Evolutionary conservation across 1,140 invertebrate genomes (phyloP).

Genomic region (Trichonephila clavipes): DNA sequence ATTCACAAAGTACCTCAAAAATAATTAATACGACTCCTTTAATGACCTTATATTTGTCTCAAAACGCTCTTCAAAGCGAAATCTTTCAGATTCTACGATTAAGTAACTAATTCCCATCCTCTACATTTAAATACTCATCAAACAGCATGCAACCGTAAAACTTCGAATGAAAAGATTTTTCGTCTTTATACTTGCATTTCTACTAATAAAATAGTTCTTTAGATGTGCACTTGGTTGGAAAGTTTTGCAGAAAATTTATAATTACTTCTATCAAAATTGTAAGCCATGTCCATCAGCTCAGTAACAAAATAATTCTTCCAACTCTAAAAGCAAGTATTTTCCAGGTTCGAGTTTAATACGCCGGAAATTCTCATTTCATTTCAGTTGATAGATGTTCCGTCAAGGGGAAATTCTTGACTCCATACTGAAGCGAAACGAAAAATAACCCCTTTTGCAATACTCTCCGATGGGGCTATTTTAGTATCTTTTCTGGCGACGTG

Average conservation of each 20-base stretch:
- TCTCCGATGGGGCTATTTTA: not conserved
- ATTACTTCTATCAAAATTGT: not conserved
- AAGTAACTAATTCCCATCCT: no score
- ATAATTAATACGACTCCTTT: no score
- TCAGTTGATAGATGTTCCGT: not conserved
- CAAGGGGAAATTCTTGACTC: not conserved
- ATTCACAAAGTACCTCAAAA: no score
- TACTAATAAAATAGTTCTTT: not conserved
- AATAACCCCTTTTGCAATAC: not conserved
- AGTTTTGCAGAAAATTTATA: not conserved
- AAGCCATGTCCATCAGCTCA: not conserved
- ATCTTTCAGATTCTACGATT: no score
- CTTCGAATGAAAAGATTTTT: not conserved
- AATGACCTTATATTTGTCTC: no score
- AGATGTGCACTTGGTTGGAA: not conserved
- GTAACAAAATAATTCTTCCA: not conserved
- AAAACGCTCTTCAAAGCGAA: no score
- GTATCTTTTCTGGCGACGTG: not conserved
- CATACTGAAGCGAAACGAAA: not conserved
- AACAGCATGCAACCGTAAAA: not conserved
- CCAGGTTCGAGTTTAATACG: not conserved
- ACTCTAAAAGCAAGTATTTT: no score
- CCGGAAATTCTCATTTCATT: not conserved
- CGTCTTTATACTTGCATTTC: not conserved
- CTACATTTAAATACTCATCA: no score